A percentile compares a stretch with the other conserved stretches of the same genome.
phyloP scores from a whole-genome alignment of 1,140 invertebrate species.

The Drosophila pachea region DNA sequence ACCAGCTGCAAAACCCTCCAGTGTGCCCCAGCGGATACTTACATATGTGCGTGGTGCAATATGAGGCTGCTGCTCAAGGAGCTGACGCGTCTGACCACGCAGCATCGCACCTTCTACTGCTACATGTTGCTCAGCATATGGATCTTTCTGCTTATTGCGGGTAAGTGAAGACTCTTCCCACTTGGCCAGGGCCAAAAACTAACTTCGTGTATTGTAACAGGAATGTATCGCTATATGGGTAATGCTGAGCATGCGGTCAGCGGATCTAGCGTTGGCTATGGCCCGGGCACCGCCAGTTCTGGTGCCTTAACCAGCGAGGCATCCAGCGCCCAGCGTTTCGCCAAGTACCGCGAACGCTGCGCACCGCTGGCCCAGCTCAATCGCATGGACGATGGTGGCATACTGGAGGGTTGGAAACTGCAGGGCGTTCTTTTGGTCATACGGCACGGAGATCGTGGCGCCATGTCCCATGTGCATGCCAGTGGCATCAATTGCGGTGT shows the following conservation, averaged over 20 bases:
- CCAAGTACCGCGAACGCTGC: constrained; percentile 80
- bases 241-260: constrained; percentile 41
- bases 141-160: constrained; percentile 87
- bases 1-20: constrained; percentile 36
- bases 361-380: constrained; percentile 84
- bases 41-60: constrained; percentile 9
- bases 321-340: constrained; percentile 59
- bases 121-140: constrained; percentile 87
- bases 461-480: constrained; percentile 88
- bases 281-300: constrained; percentile 41
- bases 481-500: constrained; percentile 87
- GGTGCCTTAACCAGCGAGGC: constrained; percentile 21
- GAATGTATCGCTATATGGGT: constrained; percentile 88
- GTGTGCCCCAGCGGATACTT: constrained; percentile 38
- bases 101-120: constrained; percentile 87
- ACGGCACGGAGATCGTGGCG: constrained; percentile 92
- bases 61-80: constrained; percentile 79
- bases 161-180: constrained; percentile 72
- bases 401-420: constrained; percentile 82
- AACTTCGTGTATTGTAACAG: constrained; percentile 66
- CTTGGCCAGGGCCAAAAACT: background rate
- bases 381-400: constrained; percentile 84
- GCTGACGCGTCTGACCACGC: constrained; percentile 84
- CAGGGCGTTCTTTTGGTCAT: constrained; percentile 89
- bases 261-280: constrained; percentile 13